Base-by-base conservation (phyloP, 2,113 vertebrate genomes). In the Lycaon pictus region DNA sequence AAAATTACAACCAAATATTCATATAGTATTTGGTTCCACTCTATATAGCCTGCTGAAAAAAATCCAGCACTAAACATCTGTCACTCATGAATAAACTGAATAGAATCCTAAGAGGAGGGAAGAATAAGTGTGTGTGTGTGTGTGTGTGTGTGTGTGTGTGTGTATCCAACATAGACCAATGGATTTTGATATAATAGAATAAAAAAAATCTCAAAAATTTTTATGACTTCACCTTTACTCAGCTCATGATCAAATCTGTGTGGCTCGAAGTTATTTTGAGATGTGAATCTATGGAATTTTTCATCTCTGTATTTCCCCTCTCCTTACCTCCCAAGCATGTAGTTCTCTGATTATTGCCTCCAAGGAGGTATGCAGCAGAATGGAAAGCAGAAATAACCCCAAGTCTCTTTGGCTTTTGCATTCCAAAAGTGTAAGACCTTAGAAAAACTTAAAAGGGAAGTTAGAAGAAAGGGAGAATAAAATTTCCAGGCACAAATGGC, bases 151-250 rank as follows among this genome's bases (percentile, higher is more conserved):
- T 12, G 35, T 10, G 17, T 2, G 37, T 37, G 9, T 20, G 67
- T 17, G 32, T 1, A 10, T 69, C 37, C 20, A 55, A 79, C 25
- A 23, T 71, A 56, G n/a, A 65, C 20, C 43, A 56, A 56, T 84
- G 12, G 19, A 63, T 79, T 95, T 88, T 79, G 19, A 85, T 71
- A 4, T 58, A 58, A 80, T 11, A 22, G 19, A 84, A 58, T 85
- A 58, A 67, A 80, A 93, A 87, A 84, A 62, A 96, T 51, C 89
- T 79, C 29, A 79, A 93, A 89, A 72, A 95, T 93, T 83, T 95
- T 72, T 43, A 72, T 89, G 48, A 25, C 4, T 80, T 95, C 56
- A 65, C 29, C 29, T 92, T 95, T 84, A 62, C 71, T 92, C 58
- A 85, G 43, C 43, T 88, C 51, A 79, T 88, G 72, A 93, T 65